Percentiles rank a stretch among this genome's conserved stretches.
These are phyloP conservation scores for Xylocampa areola DNA, from an alignment of 2,888 invertebrate species.

Conservation along the genomic window DNA sequence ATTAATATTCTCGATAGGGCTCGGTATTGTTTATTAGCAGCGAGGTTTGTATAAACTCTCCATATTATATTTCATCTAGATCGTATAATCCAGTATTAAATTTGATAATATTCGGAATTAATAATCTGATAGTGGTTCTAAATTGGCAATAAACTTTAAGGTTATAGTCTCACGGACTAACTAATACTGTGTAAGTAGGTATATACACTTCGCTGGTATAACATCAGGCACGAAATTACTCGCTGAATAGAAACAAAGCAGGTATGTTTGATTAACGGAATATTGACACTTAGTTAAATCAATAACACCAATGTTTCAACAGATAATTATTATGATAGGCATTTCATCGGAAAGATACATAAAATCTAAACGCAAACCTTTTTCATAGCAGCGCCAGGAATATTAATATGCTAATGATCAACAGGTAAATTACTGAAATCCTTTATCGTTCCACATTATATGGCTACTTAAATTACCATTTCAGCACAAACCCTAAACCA, in stretches of 20 bases:
- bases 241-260: slow-evolving; percentile 1
- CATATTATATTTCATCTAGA: slow-evolving; percentile 74
- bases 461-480: slow-evolving; percentile 7
- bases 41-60: slow-evolving; percentile 72
- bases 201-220: slow-evolving; percentile 27
- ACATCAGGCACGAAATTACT: slow-evolving; percentile 25
- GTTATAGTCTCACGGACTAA: slow-evolving; percentile 61
- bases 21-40: slow-evolving; percentile 76
- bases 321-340: not conserved
- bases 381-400: no score
- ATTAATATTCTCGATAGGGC: slow-evolving; percentile 74
- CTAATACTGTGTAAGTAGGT: slow-evolving; percentile 58
- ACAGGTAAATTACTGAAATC: not conserved
- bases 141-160: slow-evolving; percentile 66
- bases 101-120: slow-evolving; percentile 69
- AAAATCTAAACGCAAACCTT: no score
- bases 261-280: not conserved
- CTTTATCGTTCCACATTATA: not conserved
- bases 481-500: slow-evolving; percentile 6
- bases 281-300: slow-evolving; percentile 1
- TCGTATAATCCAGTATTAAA: slow-evolving; percentile 67
- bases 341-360: not conserved
- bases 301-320: slow-evolving; percentile 6
- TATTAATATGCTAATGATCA: no score
- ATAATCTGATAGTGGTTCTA: slow-evolving; percentile 67